phyloP scores from a whole-genome alignment of 2,113 vertebrate species.

The Hystrix cristata region DNA sequence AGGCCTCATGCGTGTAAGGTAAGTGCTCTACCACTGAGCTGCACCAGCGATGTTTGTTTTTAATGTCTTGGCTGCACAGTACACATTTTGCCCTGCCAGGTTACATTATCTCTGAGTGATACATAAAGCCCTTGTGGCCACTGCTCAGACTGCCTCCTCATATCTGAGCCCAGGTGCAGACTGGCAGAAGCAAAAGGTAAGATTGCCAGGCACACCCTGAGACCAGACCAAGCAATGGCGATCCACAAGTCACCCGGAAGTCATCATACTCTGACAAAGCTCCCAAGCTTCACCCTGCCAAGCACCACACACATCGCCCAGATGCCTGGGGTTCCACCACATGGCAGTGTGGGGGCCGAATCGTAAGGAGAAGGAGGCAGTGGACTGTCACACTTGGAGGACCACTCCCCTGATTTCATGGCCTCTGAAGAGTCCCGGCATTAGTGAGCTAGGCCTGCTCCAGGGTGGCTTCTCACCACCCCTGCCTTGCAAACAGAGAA shows the following conservation, averaged over 20 bases:
- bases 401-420: not conserved
- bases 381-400: not conserved
- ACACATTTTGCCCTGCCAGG: not conserved
- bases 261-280: not conserved
- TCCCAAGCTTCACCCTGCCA: not conserved
- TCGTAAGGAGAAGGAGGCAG: not conserved
- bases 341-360: not conserved
- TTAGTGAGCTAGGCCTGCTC: not conserved
- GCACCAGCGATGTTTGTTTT: not conserved
- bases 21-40: not conserved
- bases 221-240: not conserved
- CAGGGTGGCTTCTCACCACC: not conserved
- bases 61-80: not conserved
- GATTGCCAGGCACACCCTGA: not conserved
- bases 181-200: not conserved
- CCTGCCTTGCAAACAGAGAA: not conserved
- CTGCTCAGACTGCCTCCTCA: not conserved
- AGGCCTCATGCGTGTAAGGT: not conserved
- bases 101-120: not conserved
- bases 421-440: not conserved
- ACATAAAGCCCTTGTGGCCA: not conserved
- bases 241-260: not conserved
- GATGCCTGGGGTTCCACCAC: not conserved
- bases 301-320: not conserved
- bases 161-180: not conserved